Conservation (phyloP, 1,140 invertebrate species). For the Zaprionus tsacasi region DNA sequence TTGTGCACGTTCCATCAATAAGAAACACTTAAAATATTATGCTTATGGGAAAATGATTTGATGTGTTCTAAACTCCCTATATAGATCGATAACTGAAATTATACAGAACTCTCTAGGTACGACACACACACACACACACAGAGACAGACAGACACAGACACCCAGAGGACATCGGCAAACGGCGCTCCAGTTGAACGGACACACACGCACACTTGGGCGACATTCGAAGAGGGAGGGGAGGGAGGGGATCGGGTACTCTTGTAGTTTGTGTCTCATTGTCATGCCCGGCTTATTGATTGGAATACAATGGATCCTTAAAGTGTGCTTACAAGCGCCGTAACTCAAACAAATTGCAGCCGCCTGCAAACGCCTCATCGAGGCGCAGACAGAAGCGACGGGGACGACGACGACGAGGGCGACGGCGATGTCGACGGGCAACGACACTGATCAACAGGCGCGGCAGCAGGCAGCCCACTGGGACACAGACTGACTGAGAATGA, state of each 20-base stretch:
- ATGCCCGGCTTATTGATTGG: conserved; percentile 82
- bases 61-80: not conserved
- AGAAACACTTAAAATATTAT: not conserved
- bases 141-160: conserved; percentile 1
- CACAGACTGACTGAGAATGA: not conserved
- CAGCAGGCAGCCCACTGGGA: conserved; percentile 12
- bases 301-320: conserved; percentile 84
- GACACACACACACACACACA: not conserved
- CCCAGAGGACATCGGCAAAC: conserved; percentile 48
- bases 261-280: conserved; percentile 70
- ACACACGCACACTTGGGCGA: conserved; percentile 30
- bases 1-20: not conserved
- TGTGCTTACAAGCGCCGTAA: conserved; percentile 84
- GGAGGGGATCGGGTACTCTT: conserved; percentile 30
- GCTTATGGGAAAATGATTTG: not conserved
- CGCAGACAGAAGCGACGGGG: conserved; percentile 46
- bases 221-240: conserved; percentile 63
- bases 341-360: conserved; percentile 84
- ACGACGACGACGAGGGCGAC: conserved; percentile 28
- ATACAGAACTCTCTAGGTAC: not conserved
- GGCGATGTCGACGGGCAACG: conserved; percentile 35
- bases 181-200: conserved; percentile 55
- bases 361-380: conserved; percentile 64
- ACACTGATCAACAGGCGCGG: conserved; percentile 78
- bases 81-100: not conserved